Percentiles rank a stretch among this genome's conserved stretches.
phyloP scores from a whole-genome alignment of 2,888 invertebrate genomes.

The Trachelus iudaicus region DNA sequence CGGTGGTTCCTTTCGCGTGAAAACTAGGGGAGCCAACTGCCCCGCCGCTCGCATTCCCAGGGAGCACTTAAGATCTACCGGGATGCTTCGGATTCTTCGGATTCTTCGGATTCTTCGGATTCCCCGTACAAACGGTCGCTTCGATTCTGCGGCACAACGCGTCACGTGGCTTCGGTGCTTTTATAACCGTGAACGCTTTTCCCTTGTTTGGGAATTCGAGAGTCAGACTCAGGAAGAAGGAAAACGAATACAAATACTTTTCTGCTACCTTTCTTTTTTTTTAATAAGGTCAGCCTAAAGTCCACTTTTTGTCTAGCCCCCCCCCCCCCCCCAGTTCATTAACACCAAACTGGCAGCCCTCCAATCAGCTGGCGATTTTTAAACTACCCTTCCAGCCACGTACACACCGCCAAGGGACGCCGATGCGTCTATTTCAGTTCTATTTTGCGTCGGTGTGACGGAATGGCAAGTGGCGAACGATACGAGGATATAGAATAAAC shows the following conservation, averaged over 20 bases:
- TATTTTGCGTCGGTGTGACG: neutral
- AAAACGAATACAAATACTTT: neutral
- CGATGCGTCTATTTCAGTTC: neutral
- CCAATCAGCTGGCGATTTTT: constrained; percentile 3
- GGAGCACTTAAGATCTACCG: too few relatives aligned
- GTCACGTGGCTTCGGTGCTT: too few relatives aligned
- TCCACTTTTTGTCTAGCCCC: neutral
- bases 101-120: too few relatives aligned
- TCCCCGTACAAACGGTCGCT: too few relatives aligned
- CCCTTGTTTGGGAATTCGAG: too few relatives aligned
- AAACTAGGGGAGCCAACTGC: too few relatives aligned
- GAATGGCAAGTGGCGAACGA: neutral
- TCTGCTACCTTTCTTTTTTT: neutral
- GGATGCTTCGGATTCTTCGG: too few relatives aligned
- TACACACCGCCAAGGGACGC: neutral
- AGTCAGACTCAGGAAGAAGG: too few relatives aligned
- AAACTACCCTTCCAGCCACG: neutral
- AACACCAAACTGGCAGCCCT: constrained; percentile 4
- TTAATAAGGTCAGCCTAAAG: neutral
- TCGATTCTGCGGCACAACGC: too few relatives aligned
- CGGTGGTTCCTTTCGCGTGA: too few relatives aligned
- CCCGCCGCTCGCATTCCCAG: too few relatives aligned
- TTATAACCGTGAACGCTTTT: too few relatives aligned
- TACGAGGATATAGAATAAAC: neutral
- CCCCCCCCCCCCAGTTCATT: neutral